Evolutionary conservation across 2,797 vertebrate genomes (phyloP).

Genomic region (Jordanella pulchra): DNA sequence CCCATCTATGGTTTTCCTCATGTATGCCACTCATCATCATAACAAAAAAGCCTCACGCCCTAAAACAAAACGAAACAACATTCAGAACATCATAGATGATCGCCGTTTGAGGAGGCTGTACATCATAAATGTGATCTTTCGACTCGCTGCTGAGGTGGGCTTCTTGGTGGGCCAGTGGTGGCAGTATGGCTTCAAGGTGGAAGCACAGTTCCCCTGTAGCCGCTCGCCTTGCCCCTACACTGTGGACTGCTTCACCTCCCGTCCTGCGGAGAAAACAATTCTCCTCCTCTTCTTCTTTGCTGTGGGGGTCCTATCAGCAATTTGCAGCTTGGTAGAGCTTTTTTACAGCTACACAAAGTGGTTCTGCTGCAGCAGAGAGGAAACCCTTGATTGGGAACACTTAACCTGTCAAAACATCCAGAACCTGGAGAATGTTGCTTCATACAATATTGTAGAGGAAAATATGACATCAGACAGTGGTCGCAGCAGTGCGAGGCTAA

Average conservation of each 20-base stretch:
- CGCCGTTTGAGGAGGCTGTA: slow-evolving; percentile 77
- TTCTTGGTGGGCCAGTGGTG: slow-evolving; percentile 85
- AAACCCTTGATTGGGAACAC: fast-evolving
- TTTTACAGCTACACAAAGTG: slow-evolving; percentile 67
- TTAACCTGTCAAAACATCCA: slow-evolving; percentile 47
- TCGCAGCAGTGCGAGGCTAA: slow-evolving; percentile 17
- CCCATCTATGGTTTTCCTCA: slow-evolving; percentile 86
- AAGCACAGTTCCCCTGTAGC: slow-evolving; percentile 83
- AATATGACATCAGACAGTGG: not conserved
- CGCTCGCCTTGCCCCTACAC: slow-evolving; percentile 88
- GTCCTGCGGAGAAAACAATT: slow-evolving; percentile 90
- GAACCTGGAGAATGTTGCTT: slow-evolving; percentile 13
- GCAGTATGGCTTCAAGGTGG: slow-evolving; percentile 88
- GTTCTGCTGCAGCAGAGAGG: slow-evolving; percentile 30
- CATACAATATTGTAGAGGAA: not conserved
- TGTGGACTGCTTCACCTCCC: slow-evolving; percentile 92
- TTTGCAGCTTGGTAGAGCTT: slow-evolving; percentile 84
- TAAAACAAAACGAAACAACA: fast-evolving
- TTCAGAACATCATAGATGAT: not conserved
- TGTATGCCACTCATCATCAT: slow-evolving; percentile 86
- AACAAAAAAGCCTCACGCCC: slow-evolving; percentile 63
- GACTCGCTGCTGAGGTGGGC: slow-evolving; percentile 83
- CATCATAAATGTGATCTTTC: slow-evolving; percentile 83
- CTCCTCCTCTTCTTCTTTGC: slow-evolving; percentile 92
- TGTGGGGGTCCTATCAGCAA: slow-evolving; percentile 83